Evolutionary conservation across 2,888 invertebrate genomes (phyloP).

Genomic region (Bedellia somnulentella): DNA sequence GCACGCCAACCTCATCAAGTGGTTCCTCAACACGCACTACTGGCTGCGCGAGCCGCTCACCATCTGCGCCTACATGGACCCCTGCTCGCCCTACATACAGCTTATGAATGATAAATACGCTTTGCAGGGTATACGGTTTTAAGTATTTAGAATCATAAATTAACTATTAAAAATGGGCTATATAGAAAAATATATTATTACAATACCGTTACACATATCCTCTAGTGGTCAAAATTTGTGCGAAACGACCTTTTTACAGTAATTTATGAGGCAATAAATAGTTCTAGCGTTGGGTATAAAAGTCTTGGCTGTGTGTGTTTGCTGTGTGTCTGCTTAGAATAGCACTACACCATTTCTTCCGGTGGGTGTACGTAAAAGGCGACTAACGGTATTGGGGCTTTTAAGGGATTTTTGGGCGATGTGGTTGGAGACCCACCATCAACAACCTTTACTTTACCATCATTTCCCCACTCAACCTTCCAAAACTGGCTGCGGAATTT

Average conservation of each 20-base stretch:
- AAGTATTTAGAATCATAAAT: too few relatives aligned
- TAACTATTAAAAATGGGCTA: not conserved
- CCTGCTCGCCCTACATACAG: constrained; percentile 25
- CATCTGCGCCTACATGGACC: constrained; percentile 34
- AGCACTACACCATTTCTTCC: too few relatives aligned
- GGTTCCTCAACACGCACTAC: constrained; percentile 48
- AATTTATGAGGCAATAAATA: constrained; percentile 49
- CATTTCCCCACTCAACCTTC: too few relatives aligned
- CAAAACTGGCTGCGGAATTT: too few relatives aligned
- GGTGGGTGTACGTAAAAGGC: too few relatives aligned
- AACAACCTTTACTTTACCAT: too few relatives aligned
- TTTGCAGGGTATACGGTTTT: constrained; percentile 20
- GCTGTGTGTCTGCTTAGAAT: too few relatives aligned
- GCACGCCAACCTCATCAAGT: constrained; percentile 38
- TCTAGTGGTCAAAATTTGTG: constrained; percentile 28
- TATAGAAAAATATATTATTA: constrained; percentile 1
- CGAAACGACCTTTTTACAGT: constrained; percentile 34
- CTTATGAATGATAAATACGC: constrained; percentile 27
- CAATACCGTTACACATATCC: constrained; percentile 25
- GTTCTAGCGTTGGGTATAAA: constrained; percentile 52
- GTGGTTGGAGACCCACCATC: too few relatives aligned
- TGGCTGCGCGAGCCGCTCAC: constrained; percentile 58
- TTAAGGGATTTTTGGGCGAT: too few relatives aligned
- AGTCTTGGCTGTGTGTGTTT: too few relatives aligned
- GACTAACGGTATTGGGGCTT: too few relatives aligned